Percentiles rank a stretch among this genome's conserved stretches.
These are phyloP conservation scores for Eolophus roseicapilla DNA, from an alignment of 2,113 vertebrate genomes.

Conservation along the genomic window DNA sequence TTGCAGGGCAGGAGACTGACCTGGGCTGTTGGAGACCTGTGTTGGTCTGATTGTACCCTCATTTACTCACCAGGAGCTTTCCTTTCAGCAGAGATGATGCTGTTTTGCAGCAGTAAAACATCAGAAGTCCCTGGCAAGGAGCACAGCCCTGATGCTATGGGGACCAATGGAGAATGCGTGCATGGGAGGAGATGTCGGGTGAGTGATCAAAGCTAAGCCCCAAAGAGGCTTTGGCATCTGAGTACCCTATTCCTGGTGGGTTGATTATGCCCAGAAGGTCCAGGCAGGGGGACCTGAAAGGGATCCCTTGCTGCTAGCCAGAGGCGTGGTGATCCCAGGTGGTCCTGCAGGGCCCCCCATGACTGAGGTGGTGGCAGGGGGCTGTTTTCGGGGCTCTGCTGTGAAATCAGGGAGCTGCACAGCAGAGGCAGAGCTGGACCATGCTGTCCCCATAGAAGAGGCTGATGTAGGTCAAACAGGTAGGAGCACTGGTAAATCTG, in stretches of 20 bases:
- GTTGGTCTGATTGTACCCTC: not conserved
- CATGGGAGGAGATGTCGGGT: accelerated
- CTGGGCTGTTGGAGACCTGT: not conserved
- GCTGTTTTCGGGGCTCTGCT: not conserved
- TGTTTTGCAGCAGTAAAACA: not conserved
- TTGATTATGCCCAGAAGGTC: not conserved
- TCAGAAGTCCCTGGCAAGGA: not conserved
- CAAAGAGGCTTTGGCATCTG: not conserved
- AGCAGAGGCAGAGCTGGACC: not conserved
- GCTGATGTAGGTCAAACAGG: not conserved
- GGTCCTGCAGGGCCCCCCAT: not conserved
- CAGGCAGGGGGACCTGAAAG: not conserved
- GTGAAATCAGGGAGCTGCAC: not conserved
- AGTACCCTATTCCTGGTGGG: not conserved
- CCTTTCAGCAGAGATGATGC: not conserved
- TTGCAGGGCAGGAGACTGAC: not conserved
- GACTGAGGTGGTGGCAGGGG: not conserved
- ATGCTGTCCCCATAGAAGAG: not conserved
- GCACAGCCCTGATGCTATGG: not conserved
- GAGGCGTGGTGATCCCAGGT: not conserved
- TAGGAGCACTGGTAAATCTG: not conserved
- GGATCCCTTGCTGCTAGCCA: not conserved
- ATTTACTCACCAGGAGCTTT: not conserved
- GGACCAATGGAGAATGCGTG: not conserved
- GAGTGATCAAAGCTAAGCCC: not conserved